phyloP scores from a whole-genome alignment of 2,888 invertebrate genomes.

The Amphipyra tragopoginis region DNA sequence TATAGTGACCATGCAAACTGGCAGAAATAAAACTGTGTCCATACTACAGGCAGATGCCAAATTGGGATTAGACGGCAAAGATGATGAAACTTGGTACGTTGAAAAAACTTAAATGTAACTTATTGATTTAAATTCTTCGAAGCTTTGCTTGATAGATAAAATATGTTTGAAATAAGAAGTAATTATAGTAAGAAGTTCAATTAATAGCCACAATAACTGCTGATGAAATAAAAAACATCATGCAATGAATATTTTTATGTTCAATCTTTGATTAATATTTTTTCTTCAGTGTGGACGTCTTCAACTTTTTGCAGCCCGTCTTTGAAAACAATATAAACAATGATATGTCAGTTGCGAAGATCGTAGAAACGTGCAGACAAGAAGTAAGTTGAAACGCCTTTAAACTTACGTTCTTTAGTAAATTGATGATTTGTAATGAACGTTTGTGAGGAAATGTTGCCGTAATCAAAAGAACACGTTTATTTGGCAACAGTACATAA shows the following conservation, averaged over 20 bases:
- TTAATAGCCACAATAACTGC: too few species aligned
- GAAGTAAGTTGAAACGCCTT: slow-evolving; percentile 74
- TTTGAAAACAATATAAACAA: slow-evolving; percentile 91
- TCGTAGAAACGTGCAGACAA: slow-evolving; percentile 91
- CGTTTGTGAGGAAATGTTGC: too few species aligned
- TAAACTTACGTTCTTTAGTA: background rate
- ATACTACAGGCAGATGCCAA: slow-evolving; percentile 91
- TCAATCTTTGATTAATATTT: background rate
- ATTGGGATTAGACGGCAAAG: slow-evolving; percentile 86
- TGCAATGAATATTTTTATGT: too few species aligned
- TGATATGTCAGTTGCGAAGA: slow-evolving; percentile 93
- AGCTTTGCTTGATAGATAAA: too few species aligned
- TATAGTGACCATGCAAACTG: slow-evolving; percentile 92
- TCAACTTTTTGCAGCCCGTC: slow-evolving; percentile 94
- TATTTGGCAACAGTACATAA: too few species aligned
- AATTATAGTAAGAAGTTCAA: too few species aligned
- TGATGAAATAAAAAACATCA: too few species aligned
- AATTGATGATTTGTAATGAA: too few species aligned
- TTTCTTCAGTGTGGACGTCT: slow-evolving; percentile 93
- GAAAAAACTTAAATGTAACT: too few species aligned
- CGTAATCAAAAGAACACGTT: too few species aligned
- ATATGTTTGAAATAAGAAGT: too few species aligned
- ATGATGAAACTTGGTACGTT: slow-evolving; percentile 94
- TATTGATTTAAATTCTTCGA: too few species aligned
- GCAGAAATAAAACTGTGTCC: slow-evolving; percentile 90